phyloP scores from a whole-genome alignment of 2,888 invertebrate species.

The Drosophila buzzatii region DNA sequence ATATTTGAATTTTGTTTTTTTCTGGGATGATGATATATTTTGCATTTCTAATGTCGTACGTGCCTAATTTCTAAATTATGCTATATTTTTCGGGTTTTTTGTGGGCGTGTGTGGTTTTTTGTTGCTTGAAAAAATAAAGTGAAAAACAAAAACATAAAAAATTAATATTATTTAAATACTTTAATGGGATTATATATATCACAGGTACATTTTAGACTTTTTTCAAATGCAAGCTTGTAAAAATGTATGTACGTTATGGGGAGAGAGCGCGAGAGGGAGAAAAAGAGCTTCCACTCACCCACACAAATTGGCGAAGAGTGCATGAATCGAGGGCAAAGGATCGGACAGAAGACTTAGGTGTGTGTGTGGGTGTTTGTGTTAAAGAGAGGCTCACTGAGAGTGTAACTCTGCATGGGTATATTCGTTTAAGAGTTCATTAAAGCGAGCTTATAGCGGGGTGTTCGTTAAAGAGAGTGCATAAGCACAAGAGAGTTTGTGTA shows the following conservation, averaged over 20 bases:
- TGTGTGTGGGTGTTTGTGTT: background rate
- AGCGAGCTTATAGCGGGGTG: background rate
- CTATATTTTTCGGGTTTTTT: conserved; percentile 40
- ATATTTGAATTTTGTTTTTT: conserved; percentile 27
- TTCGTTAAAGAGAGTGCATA: background rate
- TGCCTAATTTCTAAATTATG: conserved; percentile 75
- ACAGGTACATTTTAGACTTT: conserved; percentile 85
- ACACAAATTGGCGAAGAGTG: conserved; percentile 2
- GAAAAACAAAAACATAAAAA: conserved; percentile 32
- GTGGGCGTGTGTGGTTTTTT: conserved; percentile 38
- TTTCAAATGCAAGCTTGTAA: conserved; percentile 79
- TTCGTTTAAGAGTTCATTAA: background rate
- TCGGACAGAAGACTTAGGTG: background rate
- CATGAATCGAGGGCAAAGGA: background rate
- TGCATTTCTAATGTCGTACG: conserved; percentile 79
- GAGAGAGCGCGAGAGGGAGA: conserved; percentile 33
- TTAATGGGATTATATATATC: conserved; percentile 83
- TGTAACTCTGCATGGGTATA: too few relatives aligned
- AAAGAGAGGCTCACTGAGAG: background rate
- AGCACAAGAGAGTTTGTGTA: background rate
- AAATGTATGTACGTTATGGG: conserved; percentile 74
- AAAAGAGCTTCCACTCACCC: conserved; percentile 18
- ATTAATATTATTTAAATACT: conserved; percentile 69
- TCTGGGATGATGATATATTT: conserved; percentile 62
- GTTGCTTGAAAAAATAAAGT: conserved; percentile 42